phyloP scores from a whole-genome alignment of 2,888 invertebrate genomes.

The Dasypogon diadema region DNA sequence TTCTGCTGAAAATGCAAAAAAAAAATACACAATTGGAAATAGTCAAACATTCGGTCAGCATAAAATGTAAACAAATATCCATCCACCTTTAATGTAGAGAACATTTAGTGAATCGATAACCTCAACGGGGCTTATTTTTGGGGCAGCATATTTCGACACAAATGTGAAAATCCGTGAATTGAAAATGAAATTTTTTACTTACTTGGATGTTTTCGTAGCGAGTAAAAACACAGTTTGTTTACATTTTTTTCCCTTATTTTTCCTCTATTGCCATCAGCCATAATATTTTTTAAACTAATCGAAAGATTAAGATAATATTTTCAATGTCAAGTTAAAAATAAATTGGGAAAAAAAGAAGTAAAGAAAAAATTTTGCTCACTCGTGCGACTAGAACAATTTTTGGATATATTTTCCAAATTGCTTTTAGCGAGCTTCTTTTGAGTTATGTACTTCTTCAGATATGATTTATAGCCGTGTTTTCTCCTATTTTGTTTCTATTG shows the following conservation, averaged over 20 bases:
- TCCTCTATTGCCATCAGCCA: not conserved
- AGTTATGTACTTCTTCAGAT: no score
- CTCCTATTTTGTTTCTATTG: no score
- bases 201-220: not conserved
- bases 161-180: conserved; percentile 10
- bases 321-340: conserved; percentile 42
- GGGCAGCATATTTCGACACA: conserved; percentile 26
- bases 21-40: no score
- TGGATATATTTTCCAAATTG: not conserved
- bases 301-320: not conserved
- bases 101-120: conserved; percentile 26
- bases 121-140: conserved; percentile 20
- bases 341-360: not conserved
- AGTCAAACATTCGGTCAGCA: no score
- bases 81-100: not conserved
- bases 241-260: not conserved
- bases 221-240: not conserved
- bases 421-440: not conserved
- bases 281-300: conserved; percentile 8
- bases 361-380: not conserved
- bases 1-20: no score
- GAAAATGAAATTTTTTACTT: not conserved
- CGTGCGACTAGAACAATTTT: not conserved
- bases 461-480: no score
- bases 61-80: not conserved